A percentile compares a stretch with the other conserved stretches of the same genome.
Evolutionary conservation across 2,797 vertebrate genomes (phyloP).

Genomic region (Ptychadena robeensis): DNA sequence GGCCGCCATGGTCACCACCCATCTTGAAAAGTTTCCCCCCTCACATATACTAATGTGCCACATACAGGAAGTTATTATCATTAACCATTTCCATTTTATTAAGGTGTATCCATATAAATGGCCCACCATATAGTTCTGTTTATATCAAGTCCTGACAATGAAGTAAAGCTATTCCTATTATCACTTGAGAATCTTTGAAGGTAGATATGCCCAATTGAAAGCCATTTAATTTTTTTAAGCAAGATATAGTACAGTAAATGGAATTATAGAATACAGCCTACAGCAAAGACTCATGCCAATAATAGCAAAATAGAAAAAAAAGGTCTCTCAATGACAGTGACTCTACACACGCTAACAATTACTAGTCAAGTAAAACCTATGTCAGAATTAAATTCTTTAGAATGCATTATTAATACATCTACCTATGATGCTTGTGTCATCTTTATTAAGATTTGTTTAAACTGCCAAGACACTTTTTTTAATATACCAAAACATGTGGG

Average conservation of each 20-base stretch:
- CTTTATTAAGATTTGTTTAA: too few species aligned
- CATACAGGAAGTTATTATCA: too few species aligned
- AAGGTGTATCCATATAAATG: too few species aligned
- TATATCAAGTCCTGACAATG: neutral
- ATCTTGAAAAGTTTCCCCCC: too few species aligned
- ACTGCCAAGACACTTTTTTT: too few species aligned
- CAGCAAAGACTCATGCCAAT: neutral
- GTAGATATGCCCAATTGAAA: constrained; percentile 45
- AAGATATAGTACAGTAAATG: constrained; percentile 13
- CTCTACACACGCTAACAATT: constrained; percentile 9
- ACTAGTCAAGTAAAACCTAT: neutral
- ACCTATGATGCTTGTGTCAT: too few species aligned
- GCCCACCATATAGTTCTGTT: neutral
- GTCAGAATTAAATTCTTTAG: neutral
- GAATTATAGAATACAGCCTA: constrained; percentile 33
- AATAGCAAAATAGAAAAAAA: too few species aligned
- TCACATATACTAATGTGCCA: too few species aligned
- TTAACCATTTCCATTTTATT: too few species aligned
- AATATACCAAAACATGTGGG: too few species aligned
- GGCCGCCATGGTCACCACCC: too few species aligned
- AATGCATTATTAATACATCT: neutral
- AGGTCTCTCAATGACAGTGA: constrained; percentile 39
- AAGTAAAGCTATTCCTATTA: neutral
- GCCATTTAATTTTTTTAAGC: constrained; percentile 22
- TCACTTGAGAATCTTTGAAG: constrained; percentile 32